These are phyloP conservation scores for Daboia siamensis DNA, from an alignment of 2,113 vertebrate species.

Conservation along the genomic window DNA sequence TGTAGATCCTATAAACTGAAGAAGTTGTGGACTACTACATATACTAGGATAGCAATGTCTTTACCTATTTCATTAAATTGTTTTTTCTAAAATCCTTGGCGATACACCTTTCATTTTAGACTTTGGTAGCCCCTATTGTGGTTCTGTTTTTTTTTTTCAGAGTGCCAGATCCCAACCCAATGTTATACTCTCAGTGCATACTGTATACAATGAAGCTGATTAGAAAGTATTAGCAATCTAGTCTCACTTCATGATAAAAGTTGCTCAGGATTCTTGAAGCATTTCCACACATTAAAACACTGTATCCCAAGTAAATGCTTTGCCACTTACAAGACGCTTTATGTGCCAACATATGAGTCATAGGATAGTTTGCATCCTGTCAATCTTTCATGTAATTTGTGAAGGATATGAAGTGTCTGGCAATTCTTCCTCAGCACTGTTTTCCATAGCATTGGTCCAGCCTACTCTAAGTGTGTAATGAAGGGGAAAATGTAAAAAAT, in stretches of 20 bases:
- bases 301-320: not conserved
- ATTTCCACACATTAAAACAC: not conserved
- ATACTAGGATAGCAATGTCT: not conserved
- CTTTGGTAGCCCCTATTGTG: not conserved
- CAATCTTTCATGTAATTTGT: not conserved
- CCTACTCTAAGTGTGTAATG: not conserved
- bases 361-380: not conserved
- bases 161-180: not conserved
- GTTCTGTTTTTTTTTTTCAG: not conserved
- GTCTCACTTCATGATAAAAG: not conserved
- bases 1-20: not conserved
- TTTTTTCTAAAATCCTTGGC: not conserved
- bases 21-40: not conserved
- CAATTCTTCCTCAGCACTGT: not conserved
- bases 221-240: not conserved
- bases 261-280: not conserved
- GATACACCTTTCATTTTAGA: not conserved
- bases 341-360: not conserved
- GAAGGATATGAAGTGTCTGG: not conserved
- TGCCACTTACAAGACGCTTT: not conserved
- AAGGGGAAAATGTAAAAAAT: too few species aligned
- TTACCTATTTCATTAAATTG: not conserved
- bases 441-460: not conserved
- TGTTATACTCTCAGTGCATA: not conserved
- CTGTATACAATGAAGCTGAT: not conserved